Base-by-base conservation (phyloP, 23 tunicate genomes). In the Aplidium turbinatum region DNA sequence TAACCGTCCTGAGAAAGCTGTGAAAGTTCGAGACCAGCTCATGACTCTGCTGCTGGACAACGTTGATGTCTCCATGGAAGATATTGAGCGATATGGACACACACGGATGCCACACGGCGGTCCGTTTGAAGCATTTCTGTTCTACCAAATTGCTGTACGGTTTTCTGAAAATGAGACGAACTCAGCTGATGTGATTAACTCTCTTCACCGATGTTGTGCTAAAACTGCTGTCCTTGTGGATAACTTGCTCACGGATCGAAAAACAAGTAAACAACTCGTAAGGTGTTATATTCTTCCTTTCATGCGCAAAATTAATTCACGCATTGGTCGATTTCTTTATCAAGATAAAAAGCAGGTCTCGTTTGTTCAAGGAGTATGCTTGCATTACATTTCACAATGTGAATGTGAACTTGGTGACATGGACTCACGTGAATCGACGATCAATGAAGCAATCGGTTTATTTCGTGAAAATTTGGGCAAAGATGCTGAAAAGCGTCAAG, bases 401-500 rank as follows among this genome's bases (percentile, higher is more conserved):
- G 24, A 55, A 22, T 55, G 13, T 22, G 21, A 18, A 18, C 21
- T 22, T 22, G 62, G 62, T 55, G 62, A 55, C 62, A 6, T 55
- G 22, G 25, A 22, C 24, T 18, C 21, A 6, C 62, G 62, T 20
- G 62, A 55, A 55, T 18, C 20, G 7, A 6, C 62, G 24, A 6
- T 55, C 7, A 55, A 55, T 6, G 62, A 55, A 21, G 22, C 62
- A 18, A 55, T 55, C 7, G 22, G 47, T 4, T 3, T 73, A 30
- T 19, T 73, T 7, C 47, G 34, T 34, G 66, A 56, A 30, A 45
- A 35, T 18, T 25, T 38, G 2, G 48, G 66, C 3, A 56, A 50
- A 33, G 48, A 73, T 33, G 79, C 33, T 13, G 66, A 34, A 47
- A 30, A 54, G 66, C 19, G 34, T 4, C 27, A 73, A 31, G 22